A percentile compares a stretch with the other conserved stretches of the same genome.
Evolutionary conservation across 2,888 invertebrate genomes (phyloP).

Genomic region (Melanotus villosus): DNA sequence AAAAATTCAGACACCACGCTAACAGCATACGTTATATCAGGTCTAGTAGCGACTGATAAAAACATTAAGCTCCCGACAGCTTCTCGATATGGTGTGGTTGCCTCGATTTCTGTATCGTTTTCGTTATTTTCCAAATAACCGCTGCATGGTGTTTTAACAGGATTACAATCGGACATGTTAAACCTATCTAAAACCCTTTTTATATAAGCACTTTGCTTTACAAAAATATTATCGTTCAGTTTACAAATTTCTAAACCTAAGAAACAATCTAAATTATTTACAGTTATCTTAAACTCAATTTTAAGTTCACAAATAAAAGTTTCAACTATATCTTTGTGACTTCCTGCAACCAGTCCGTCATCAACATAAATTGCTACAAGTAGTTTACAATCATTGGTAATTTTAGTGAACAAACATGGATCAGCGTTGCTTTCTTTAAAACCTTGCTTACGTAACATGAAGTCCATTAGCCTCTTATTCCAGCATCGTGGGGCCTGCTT

Average conservation of each 20-base stretch:
- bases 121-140: conserved; percentile 21
- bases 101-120: conserved; percentile 19
- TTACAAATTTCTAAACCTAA: conserved; percentile 49
- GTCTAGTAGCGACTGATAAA: conserved; percentile 44
- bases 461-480: conserved; percentile 41
- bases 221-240: conserved; percentile 44
- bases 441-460: conserved; percentile 36
- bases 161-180: conserved; percentile 49
- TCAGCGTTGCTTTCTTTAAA: conserved; percentile 47
- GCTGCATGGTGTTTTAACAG: conserved; percentile 50
- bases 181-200: conserved; percentile 41
- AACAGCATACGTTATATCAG: too few species aligned
- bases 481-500: conserved; percentile 49
- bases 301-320: conserved; percentile 45
- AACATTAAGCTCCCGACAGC: conserved; percentile 51
- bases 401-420: conserved; percentile 48
- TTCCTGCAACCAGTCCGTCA: conserved; percentile 55
- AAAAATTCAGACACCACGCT: conserved; percentile 27
- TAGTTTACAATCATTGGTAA: conserved; percentile 32
- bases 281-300: conserved; percentile 40
- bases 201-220: conserved; percentile 40
- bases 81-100: conserved; percentile 44
- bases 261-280: conserved; percentile 28
- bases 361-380: conserved; percentile 58
- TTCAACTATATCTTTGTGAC: conserved; percentile 32